Evolutionary conservation across 1,140 invertebrate species (phyloP).

Genomic region (Amyelois transitella): DNA sequence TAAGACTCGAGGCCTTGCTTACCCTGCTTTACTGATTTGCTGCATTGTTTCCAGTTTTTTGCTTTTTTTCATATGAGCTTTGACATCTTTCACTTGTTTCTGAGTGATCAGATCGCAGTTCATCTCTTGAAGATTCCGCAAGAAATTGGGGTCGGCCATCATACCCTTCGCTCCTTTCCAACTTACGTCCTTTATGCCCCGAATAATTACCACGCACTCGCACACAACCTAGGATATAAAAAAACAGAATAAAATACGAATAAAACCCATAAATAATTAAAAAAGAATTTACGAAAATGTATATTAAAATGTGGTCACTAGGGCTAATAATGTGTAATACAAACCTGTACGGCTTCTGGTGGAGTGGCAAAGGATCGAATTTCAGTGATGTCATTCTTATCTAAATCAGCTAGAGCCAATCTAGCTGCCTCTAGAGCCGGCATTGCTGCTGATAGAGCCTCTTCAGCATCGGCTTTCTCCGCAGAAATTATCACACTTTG

Average conservation of each 20-base stretch:
- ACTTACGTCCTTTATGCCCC: constrained; percentile 86
- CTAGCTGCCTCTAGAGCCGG: constrained; percentile 88
- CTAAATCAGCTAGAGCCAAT: constrained; percentile 84
- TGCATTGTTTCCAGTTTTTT: constrained; percentile 85
- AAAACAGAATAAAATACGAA: background rate
- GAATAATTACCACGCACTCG: constrained; percentile 90
- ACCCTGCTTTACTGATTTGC: constrained; percentile 85
- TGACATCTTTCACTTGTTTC: constrained; percentile 82
- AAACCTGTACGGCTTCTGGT: constrained; percentile 86
- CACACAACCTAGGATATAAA: constrained; percentile 77
- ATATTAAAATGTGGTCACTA: background rate
- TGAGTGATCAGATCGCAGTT: constrained; percentile 87
- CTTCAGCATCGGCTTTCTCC: constrained; percentile 89
- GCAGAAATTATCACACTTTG: constrained; percentile 84
- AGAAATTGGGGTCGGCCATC: constrained; percentile 92
- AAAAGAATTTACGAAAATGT: background rate
- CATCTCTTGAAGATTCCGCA: constrained; percentile 87
- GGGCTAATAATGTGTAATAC: background rate
- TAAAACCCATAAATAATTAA: background rate
- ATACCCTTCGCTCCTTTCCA: constrained; percentile 93
- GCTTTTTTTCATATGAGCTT: constrained; percentile 79
- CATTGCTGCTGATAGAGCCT: constrained; percentile 84
- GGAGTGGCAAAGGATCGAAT: constrained; percentile 94
- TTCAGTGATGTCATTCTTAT: constrained; percentile 93
- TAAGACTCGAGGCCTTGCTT: constrained; percentile 19